These are phyloP conservation scores for Hydrocynus forskahlii DNA, from an alignment of 2,797 vertebrate species.

Conservation along the genomic window DNA sequence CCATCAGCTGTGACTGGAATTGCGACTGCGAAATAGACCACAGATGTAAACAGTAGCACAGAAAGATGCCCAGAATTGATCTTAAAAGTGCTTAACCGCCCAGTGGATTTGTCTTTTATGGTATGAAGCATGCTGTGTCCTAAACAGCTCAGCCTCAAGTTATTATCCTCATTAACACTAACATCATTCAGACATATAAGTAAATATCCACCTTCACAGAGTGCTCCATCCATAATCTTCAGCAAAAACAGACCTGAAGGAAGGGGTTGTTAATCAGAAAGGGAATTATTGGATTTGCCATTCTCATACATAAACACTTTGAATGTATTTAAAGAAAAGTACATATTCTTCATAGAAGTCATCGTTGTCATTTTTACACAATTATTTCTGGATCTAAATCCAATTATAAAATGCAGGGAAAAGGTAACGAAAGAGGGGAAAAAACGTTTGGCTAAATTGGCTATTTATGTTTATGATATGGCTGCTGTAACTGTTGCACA, in stretches of 20 bases:
- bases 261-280: slow-evolving; percentile 59
- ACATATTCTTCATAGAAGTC: slow-evolving; percentile 58
- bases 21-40: neutral
- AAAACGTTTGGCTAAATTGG: slow-evolving; percentile 73
- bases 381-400: slow-evolving; percentile 49
- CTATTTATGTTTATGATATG: slow-evolving; percentile 87
- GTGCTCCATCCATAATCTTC: slow-evolving; percentile 30
- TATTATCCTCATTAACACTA: slow-evolving; percentile 66
- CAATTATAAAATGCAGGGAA: slow-evolving; percentile 54
- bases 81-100: slow-evolving; percentile 35
- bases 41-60: slow-evolving; percentile 15
- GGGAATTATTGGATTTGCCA: slow-evolving; percentile 55
- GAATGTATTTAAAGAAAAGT: slow-evolving; percentile 46
- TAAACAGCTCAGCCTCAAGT: slow-evolving; percentile 57
- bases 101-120: slow-evolving; percentile 44
- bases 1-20: slow-evolving; percentile 24
- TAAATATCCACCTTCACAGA: slow-evolving; percentile 39
- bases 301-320: slow-evolving; percentile 50
- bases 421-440: slow-evolving; percentile 46
- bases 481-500: slow-evolving; percentile 82
- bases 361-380: slow-evolving; percentile 38
- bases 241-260: slow-evolving; percentile 56
- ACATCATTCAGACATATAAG: slow-evolving; percentile 41
- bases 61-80: slow-evolving; percentile 4
- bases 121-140: slow-evolving; percentile 55